Evolutionary conservation across 1,140 invertebrate species (phyloP).

Genomic region (Galleria mellonella): DNA sequence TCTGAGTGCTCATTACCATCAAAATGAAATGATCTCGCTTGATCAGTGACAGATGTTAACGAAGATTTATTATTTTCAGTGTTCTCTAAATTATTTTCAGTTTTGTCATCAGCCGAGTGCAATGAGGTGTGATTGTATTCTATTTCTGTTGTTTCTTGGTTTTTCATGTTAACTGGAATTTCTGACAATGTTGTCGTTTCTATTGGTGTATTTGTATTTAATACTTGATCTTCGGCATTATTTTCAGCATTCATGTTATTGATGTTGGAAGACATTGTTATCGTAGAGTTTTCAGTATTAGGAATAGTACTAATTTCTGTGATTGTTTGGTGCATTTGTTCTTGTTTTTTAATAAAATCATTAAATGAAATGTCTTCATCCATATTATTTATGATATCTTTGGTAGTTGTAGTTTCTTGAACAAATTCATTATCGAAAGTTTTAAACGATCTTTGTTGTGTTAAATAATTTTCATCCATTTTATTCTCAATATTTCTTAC

Average conservation of each 20-base stretch:
- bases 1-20: background rate
- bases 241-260: constrained; percentile 14
- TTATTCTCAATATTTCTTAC: constrained; percentile 1
- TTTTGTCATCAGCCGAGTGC: background rate
- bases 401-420: constrained; percentile 21
- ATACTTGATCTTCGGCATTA: background rate
- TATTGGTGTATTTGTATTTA: no score
- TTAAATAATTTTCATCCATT: constrained; percentile 12
- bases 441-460: constrained; percentile 42
- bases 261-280: no score
- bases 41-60: constrained; percentile 7
- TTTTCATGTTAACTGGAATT: no score
- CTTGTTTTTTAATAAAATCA: constrained; percentile 19
- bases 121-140: background rate
- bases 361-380: constrained; percentile 28
- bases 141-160: no score
- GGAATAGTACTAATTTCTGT: no score
- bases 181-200: no score
- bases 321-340: constrained; percentile 4
- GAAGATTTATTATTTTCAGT: constrained; percentile 8
- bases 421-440: constrained; percentile 24
- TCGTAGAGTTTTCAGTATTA: constrained; percentile 6
- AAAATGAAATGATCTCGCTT: constrained; percentile 11
- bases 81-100: constrained; percentile 1
- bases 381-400: constrained; percentile 14